Evolutionary conservation across 2,797 vertebrate species (phyloP), one percentile per base, ranked within the genome.

Genomic region (Hippocampus kuda): DNA sequence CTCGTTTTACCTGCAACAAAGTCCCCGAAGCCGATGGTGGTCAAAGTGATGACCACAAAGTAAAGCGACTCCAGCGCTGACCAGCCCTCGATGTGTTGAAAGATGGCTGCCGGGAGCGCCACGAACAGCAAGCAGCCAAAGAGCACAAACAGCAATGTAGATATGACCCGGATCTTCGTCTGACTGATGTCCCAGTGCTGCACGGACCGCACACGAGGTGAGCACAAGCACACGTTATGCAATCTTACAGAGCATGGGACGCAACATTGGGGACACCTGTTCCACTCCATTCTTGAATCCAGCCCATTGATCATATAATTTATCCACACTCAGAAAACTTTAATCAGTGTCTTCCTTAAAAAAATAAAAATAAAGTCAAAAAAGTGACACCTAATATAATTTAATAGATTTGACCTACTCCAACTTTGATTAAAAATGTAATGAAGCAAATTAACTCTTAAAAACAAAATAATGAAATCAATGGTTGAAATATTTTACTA

Each of bases 41-140:
- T 98, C 83, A 98, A 86, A 71, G 96, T 98, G 86, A 98, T 94
- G 81, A 98, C 96, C 73, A 98, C 96, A 77, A 98, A 98, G 81
- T 98, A 98, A 71, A 98, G 93, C 61, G 96, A 93, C 64, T 98
- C 96, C 79, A 98, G 86, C 0, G 92, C 92, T 34, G 92, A 94
- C 96, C 96, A 98, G 71, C 93, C 94, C 90, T 98, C 96, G 68
- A 98, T 98, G 89, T 98, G 93, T 86, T 97, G 94, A 87, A 98
- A 98, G 79, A 97, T 96, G 85, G 94, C 80, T 0, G 94, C 94
- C 0, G 96, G 96, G 64, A 98, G 91, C 44, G 93, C 93, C 74
- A 98, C 96, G 62, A 98, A 98, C 71, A 98, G 90, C 75, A 97
- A 89, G 53, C 96, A 98, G 79, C 96, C 96, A 13, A 98, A 97